phyloP scores from a whole-genome alignment of 2,113 vertebrate species.

The Cheirogaleus medius region DNA sequence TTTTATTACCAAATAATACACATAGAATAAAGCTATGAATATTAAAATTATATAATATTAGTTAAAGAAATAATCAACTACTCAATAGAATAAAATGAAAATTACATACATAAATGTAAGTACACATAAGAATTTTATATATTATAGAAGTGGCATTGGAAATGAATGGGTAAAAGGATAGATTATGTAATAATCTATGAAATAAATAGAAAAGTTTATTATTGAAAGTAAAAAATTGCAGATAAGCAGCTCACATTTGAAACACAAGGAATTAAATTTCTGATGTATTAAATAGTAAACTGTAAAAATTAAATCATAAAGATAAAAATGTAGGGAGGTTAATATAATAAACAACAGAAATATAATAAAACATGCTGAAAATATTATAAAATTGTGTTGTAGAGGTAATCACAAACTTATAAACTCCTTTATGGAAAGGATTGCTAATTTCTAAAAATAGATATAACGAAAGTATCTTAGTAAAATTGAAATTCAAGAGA shows the following conservation, averaged over 20 bases:
- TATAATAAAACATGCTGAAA: neutral
- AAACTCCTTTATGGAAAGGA: neutral
- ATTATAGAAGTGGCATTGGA: neutral
- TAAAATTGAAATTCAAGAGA: neutral
- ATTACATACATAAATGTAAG: neutral
- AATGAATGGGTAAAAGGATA: neutral
- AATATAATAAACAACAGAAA: neutral
- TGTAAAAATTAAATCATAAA: neutral
- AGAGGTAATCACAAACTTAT: neutral
- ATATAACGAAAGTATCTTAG: neutral
- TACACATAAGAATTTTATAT: neutral
- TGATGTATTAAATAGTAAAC: neutral
- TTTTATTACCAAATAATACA: neutral
- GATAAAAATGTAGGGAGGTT: neutral
- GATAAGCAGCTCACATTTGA: neutral
- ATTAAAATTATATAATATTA: neutral
- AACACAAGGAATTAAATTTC: neutral
- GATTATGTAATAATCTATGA: neutral
- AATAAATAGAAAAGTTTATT: neutral
- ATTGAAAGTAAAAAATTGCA: neutral
- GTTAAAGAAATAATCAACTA: neutral
- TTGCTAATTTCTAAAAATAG: neutral
- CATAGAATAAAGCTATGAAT: neutral
- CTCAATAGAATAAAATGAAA: neutral
- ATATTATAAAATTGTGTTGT: neutral